Evolutionary conservation across 2,797 vertebrate genomes (phyloP).

Genomic region (Dromococcyx pavoninus): DNA sequence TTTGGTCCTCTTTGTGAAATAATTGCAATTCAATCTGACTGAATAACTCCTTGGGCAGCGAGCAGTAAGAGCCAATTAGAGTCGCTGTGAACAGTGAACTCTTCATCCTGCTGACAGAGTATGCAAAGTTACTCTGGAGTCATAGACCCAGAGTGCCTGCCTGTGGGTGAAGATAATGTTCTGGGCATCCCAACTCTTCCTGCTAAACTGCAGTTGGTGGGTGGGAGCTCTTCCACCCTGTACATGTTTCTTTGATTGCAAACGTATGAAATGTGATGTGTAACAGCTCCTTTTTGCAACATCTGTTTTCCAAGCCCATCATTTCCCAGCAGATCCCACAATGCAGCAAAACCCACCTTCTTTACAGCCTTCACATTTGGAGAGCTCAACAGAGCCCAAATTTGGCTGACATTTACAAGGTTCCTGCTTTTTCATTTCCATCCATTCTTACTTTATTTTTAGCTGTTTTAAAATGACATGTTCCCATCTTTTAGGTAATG

Average conservation of each 20-base stretch:
- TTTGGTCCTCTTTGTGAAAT: background rate
- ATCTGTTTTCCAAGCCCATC: slow-evolving; percentile 7
- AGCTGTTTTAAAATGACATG: slow-evolving; percentile 66
- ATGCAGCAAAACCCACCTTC: slow-evolving; percentile 5
- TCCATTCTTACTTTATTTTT: slow-evolving; percentile 71
- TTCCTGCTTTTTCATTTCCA: slow-evolving; percentile 64
- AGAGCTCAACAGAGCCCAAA: slow-evolving; percentile 13
- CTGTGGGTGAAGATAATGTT: background rate
- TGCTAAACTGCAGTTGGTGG: background rate
- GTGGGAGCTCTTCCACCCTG: background rate
- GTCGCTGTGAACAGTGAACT: fast-evolving
- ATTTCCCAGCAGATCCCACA: background rate
- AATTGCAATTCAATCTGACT: background rate
- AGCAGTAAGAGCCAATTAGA: background rate
- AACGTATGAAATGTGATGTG: fast-evolving
- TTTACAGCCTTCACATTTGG: slow-evolving; percentile 27
- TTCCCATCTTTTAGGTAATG: slow-evolving; percentile 69
- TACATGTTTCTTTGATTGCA: background rate
- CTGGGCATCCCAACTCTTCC: background rate
- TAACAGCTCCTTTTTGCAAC: background rate
- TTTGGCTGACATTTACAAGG: slow-evolving; percentile 49
- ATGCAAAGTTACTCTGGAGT: fast-evolving
- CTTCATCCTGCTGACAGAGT: background rate
- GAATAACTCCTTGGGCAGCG: background rate
- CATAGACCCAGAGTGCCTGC: background rate